A percentile compares a stretch with the other conserved stretches of the same genome.
Evolutionary conservation across 2,888 invertebrate genomes (phyloP).

Genomic region (Morpho helenor): DNA sequence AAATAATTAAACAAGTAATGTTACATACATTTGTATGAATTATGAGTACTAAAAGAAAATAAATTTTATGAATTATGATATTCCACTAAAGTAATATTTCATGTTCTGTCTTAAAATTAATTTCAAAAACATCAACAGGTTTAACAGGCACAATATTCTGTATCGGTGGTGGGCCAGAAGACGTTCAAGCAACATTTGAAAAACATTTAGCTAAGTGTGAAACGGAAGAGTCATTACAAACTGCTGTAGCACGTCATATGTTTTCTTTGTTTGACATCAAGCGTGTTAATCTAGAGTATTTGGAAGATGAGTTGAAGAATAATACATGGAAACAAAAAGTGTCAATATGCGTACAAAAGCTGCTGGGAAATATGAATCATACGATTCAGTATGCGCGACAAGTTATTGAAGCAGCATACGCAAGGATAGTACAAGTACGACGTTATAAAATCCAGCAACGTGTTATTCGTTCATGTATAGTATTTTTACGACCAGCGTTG

Average conservation of each 20-base stretch:
- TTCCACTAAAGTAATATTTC: too few species aligned
- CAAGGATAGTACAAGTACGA: conserved; percentile 32
- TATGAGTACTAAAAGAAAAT: too few species aligned
- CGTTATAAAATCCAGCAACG: conserved; percentile 25
- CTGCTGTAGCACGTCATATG: conserved; percentile 34
- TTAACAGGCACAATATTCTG: conserved; percentile 47
- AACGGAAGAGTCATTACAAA: conserved; percentile 34
- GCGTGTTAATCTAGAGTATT: conserved; percentile 12
- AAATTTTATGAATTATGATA: too few species aligned
- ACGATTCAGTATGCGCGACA: conserved; percentile 43
- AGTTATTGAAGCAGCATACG: conserved; percentile 39
- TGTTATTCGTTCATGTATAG: conserved; percentile 36
- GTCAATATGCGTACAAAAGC: conserved; percentile 34
- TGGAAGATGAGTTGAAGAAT: conserved; percentile 21
- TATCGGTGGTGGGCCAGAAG: conserved; percentile 46
- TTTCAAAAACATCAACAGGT: conserved; percentile 33
- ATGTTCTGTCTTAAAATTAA: not conserved
- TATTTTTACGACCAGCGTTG: conserved; percentile 32
- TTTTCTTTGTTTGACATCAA: conserved; percentile 30
- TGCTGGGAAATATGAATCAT: conserved; percentile 36
- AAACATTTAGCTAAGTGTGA: conserved; percentile 26
- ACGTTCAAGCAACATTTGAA: conserved; percentile 31
- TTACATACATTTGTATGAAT: too few species aligned
- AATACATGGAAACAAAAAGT: conserved; percentile 41
- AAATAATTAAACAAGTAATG: too few species aligned